phyloP scores from a whole-genome alignment of 2,888 invertebrate species.

The Caenorhabditis japonica region DNA sequence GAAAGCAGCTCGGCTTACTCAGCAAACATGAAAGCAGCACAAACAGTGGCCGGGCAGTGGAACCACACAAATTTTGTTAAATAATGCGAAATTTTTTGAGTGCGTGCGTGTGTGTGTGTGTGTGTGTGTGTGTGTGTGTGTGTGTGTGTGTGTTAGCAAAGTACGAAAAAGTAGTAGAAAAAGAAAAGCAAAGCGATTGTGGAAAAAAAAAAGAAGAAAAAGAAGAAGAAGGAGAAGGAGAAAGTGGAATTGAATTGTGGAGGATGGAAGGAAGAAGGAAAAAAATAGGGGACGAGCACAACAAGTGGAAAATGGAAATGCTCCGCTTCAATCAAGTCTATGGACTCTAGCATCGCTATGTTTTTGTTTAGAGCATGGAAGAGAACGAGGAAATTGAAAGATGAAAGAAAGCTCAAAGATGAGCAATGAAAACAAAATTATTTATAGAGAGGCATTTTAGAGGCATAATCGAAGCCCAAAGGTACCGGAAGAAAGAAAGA shows the following conservation, averaged over 20 bases:
- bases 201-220: background rate
- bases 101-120: no score
- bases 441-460: no score
- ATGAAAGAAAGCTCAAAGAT: no score
- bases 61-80: constrained; percentile 16
- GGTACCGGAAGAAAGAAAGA: background rate
- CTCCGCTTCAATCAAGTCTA: no score
- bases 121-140: no score
- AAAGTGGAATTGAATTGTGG: constrained; percentile 12
- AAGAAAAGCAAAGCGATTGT: background rate
- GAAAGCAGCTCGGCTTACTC: constrained; percentile 55
- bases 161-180: background rate
- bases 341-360: no score
- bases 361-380: no score
- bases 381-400: no score
- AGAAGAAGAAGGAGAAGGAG: background rate
- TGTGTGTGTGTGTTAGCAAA: no score
- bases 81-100: no score
- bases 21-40: constrained; percentile 27
- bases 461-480: no score
- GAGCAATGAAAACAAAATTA: no score
- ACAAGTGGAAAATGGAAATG: constrained; percentile 7
- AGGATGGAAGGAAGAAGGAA: background rate
- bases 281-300: background rate
- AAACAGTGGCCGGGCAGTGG: constrained; percentile 3